phyloP scores from a whole-genome alignment of 2,113 vertebrate genomes.

The Aegotheles bennettii region DNA sequence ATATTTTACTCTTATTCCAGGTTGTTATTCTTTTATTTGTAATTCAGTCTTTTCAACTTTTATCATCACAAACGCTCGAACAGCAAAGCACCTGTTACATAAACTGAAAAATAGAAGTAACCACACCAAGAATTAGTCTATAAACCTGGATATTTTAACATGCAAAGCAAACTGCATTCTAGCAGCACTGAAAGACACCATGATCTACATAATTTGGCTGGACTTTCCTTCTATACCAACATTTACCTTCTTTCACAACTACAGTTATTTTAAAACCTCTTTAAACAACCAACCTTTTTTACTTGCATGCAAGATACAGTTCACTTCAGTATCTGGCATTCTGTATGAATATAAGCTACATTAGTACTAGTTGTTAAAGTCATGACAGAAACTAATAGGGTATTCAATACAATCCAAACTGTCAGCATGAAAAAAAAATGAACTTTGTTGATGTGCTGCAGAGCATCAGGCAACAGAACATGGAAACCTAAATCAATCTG shows the following conservation, averaged over 20 bases:
- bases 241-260: not conserved
- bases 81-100: not conserved
- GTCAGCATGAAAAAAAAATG: too few species aligned
- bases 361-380: not conserved
- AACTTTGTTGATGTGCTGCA: not conserved
- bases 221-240: too few species aligned
- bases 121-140: too few species aligned
- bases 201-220: too few species aligned
- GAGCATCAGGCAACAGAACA: not conserved
- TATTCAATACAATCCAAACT: not conserved
- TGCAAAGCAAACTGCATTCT: too few species aligned
- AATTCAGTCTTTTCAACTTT: not conserved
- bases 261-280: not conserved
- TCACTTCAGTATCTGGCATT: not conserved
- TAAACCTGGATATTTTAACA: too few species aligned
- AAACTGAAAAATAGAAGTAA: not conserved
- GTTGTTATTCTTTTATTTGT: not conserved
- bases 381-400: not conserved
- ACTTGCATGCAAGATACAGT: not conserved
- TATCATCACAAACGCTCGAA: not conserved
- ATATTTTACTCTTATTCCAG: not conserved
- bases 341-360: not conserved
- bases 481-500: not conserved
- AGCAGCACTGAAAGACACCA: too few species aligned
- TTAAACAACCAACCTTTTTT: not conserved